Evolutionary conservation across 2,797 vertebrate species (phyloP), one percentile per base, ranked within the genome.

Genomic region (Aplochiton taeniatus): DNA sequence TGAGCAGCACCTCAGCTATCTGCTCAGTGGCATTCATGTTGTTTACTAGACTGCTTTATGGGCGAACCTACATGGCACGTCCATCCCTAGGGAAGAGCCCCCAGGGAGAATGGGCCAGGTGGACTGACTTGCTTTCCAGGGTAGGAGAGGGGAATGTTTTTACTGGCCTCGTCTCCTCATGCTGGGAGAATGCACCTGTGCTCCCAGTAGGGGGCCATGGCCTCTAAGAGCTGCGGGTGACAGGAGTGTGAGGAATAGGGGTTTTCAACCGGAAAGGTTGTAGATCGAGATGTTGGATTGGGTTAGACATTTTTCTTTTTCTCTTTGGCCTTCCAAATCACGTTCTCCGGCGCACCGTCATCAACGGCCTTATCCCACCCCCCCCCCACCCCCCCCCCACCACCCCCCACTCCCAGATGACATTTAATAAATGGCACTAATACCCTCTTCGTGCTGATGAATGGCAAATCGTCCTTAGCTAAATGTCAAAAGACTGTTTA

Each of bases 401-500:
- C 3, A 3, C 31, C 31, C 31, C 78, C 84, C 80, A 79, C 73
- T 78, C 67, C 61, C 61, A 44, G 60, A 20, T 83, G 84, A 81
- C 82, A 82, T 87, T 85, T 82, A 47, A 80, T 60, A 65, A 74
- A 77, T 58, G 57, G 12, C 61, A 64, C 16, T 53, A 45, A 50
- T 17, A 77, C 68, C 60, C 8, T 53, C 66, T 68, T 17, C 61
- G 57, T 59, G 31, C 75, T 83, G 73, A 85, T 79, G 70, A 77
- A 83, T 68, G 65, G 72, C 74, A 63, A 64, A 57, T 50, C 73
- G 68, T 74, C 60, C 19, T 73, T 63, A 20, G 53, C 66, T 78
- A 82, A 90, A 86, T 85, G 80, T 88, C 85, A 84, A 68, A 80
- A 68, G 73, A 58, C 49, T 74, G 17, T 73, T 82, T 54, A 61